Evolutionary conservation across 2,113 vertebrate species (phyloP).

Genomic region (Nycticebus coucang): DNA sequence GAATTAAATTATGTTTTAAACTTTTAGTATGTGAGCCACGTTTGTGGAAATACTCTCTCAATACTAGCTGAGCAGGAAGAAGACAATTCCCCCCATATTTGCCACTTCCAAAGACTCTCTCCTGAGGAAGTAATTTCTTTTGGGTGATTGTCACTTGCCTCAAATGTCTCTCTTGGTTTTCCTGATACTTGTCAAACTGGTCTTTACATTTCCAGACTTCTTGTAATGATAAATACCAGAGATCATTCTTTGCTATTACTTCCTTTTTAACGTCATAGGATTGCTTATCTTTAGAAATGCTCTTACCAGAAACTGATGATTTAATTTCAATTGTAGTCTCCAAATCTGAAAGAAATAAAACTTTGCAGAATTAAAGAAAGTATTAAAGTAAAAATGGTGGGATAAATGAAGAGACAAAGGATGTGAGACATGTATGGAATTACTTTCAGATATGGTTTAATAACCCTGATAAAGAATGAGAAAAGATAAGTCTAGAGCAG

Average conservation of each 20-base stretch:
- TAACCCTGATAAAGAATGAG: neutral
- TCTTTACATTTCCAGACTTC: slow-evolving; percentile 63
- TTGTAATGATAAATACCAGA: slow-evolving; percentile 70
- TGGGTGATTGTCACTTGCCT: slow-evolving; percentile 60
- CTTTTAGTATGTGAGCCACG: slow-evolving; percentile 31
- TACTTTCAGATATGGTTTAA: neutral
- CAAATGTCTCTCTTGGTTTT: slow-evolving; percentile 59
- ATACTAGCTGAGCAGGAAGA: slow-evolving; percentile 59
- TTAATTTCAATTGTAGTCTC: slow-evolving; percentile 51
- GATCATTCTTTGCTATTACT: slow-evolving; percentile 13
- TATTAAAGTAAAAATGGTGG: neutral
- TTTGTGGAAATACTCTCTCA: slow-evolving; percentile 67
- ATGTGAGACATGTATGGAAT: neutral
- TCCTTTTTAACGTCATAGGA: slow-evolving; percentile 53
- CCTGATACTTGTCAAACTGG: slow-evolving; percentile 31
- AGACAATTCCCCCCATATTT: slow-evolving; percentile 41
- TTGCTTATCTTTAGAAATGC: slow-evolving; percentile 47
- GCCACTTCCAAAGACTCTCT: slow-evolving; percentile 30
- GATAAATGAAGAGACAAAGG: neutral
- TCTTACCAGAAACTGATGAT: slow-evolving; percentile 39
- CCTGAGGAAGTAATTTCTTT: slow-evolving; percentile 52
- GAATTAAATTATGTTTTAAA: slow-evolving; percentile 39
- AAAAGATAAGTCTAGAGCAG: neutral
- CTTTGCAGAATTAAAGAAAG: neutral
- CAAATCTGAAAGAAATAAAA: slow-evolving; percentile 67